Percentiles rank a stretch among this genome's conserved stretches.
phyloP scores from a whole-genome alignment of 2,888 invertebrate species.

The Empis stercorea region DNA sequence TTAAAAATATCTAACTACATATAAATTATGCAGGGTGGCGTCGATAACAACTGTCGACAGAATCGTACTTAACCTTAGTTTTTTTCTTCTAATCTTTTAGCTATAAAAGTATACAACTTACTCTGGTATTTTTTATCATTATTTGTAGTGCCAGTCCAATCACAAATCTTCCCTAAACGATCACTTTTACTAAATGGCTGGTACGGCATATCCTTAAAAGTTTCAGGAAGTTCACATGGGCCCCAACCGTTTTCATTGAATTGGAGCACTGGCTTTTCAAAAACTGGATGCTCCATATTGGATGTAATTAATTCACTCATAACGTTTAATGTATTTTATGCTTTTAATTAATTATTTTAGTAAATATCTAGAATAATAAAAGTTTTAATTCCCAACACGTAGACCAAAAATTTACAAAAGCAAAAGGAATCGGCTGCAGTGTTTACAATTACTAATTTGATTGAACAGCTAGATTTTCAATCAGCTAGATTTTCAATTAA shows the following conservation, averaged over 20 bases:
- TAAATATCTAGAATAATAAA: too few relatives aligned
- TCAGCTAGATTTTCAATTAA: too few relatives aligned
- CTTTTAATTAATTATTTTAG: too few relatives aligned
- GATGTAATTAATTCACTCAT: conserved; percentile 27
- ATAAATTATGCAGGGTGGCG: too few relatives aligned
- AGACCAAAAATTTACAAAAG: too few relatives aligned
- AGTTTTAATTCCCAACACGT: too few relatives aligned
- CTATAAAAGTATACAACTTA: conserved; percentile 43
- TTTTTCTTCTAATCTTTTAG: not conserved
- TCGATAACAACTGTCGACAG: too few relatives aligned
- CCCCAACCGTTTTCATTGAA: conserved; percentile 71
- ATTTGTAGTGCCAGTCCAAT: conserved; percentile 90
- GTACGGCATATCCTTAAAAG: conserved; percentile 69
- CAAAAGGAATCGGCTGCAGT: too few relatives aligned
- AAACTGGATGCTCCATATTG: conserved; percentile 20
- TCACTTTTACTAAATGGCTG: conserved; percentile 99
- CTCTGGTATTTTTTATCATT: conserved; percentile 90
- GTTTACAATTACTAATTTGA: too few relatives aligned
- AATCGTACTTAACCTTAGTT: not conserved
- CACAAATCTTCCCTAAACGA: conserved; percentile 95
- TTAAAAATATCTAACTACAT: too few relatives aligned
- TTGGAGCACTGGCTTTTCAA: conserved; percentile 29
- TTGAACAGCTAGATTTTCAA: too few relatives aligned
- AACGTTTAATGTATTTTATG: too few relatives aligned
- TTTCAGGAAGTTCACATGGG: conserved; percentile 85